Percentiles rank a stretch among this genome's conserved stretches.
phyloP scores from a whole-genome alignment of 2,797 vertebrate genomes.

The Malurus leucopterus region DNA sequence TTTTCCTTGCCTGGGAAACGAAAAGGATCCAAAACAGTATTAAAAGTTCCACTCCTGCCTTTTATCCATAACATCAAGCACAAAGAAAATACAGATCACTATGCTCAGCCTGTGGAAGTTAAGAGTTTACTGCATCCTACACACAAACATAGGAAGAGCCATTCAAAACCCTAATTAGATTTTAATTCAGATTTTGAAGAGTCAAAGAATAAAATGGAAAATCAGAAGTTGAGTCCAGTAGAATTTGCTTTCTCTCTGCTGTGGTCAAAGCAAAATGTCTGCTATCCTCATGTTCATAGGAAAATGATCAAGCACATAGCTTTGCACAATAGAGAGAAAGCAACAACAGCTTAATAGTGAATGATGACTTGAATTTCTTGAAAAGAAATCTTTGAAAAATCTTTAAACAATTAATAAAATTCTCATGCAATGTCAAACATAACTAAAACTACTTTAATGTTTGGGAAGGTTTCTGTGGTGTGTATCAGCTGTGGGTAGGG shows the following conservation, averaged over 20 bases:
- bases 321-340: background rate
- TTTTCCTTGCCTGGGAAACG: background rate
- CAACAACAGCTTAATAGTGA: background rate
- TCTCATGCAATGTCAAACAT: accelerated
- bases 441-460: background rate
- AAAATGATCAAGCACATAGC: background rate
- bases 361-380: background rate
- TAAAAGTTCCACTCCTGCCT: background rate
- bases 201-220: background rate
- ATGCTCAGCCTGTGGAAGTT: background rate
- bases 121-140: background rate
- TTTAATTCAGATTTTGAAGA: background rate
- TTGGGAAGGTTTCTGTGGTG: background rate
- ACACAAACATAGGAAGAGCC: background rate
- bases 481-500: background rate
- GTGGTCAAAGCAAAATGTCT: background rate
- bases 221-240: background rate
- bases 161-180: background rate
- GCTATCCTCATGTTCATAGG: background rate
- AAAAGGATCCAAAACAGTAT: background rate
- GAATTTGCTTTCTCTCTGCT: background rate
- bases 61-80: background rate
- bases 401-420: background rate
- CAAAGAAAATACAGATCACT: background rate
- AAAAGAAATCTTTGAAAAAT: background rate